Percentiles rank a stretch among this genome's conserved stretches.
Evolutionary conservation across 2,888 invertebrate genomes (phyloP).

Genomic region (Lasioglossum leucozonium): DNA sequence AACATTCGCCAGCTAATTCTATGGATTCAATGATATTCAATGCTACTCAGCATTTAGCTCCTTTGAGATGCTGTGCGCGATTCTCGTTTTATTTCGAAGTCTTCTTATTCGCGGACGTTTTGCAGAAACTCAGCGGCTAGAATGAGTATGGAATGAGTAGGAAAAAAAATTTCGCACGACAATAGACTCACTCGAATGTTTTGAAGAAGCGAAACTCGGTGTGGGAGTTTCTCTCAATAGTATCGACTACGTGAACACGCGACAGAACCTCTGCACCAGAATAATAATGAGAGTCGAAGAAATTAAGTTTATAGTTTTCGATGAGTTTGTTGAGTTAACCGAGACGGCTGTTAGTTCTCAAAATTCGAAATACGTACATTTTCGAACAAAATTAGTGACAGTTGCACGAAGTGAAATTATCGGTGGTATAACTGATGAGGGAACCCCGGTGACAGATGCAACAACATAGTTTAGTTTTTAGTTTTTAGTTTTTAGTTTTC

Average conservation of each 20-base stretch:
- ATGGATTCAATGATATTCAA: neutral
- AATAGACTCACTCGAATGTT: neutral
- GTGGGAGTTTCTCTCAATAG: neutral
- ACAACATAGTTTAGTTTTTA: no score
- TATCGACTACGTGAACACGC: neutral
- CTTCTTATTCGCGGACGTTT: neutral
- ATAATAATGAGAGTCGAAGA: neutral
- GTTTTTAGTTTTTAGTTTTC: no score
- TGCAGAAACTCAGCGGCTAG: neutral
- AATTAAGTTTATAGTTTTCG: slow-evolving; percentile 1
- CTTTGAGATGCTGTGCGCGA: neutral
- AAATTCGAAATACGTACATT: neutral
- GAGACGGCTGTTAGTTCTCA: neutral
- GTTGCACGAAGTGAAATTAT: neutral
- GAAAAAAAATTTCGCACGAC: neutral
- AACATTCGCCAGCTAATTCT: neutral
- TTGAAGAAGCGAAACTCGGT: neutral
- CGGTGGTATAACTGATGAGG: neutral
- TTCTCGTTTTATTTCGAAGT: neutral
- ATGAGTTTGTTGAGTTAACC: neutral
- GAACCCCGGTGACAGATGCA: no score
- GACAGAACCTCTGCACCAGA: neutral
- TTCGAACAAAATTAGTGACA: neutral
- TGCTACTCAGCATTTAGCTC: neutral
- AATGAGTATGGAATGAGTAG: neutral